These are phyloP conservation scores for Ornithoptera priamus DNA, from an alignment of 2,888 invertebrate species.

Conservation along the genomic window DNA sequence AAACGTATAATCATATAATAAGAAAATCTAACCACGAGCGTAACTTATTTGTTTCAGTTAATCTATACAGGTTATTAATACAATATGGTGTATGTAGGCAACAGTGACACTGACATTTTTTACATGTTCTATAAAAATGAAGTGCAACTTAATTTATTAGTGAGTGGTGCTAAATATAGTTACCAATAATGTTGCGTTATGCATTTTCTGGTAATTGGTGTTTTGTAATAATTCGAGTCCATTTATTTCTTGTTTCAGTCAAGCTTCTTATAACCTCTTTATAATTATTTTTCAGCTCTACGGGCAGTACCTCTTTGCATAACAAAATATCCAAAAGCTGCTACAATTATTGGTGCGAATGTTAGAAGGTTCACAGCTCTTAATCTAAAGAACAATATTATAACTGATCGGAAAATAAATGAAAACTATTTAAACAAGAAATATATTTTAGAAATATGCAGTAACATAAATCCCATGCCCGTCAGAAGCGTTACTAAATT, in stretches of 20 bases:
- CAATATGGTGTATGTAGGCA: too few species aligned
- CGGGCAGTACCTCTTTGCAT: conserved; percentile 53
- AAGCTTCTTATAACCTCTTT: conserved; percentile 10
- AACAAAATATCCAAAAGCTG: conserved; percentile 47
- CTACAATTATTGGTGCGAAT: conserved; percentile 51
- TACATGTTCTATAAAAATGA: not conserved
- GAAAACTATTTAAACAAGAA: conserved; percentile 50
- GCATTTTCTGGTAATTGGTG: conserved; percentile 55
- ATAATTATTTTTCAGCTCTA: conserved; percentile 56
- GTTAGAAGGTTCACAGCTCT: conserved; percentile 46
- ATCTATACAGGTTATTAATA: too few species aligned
- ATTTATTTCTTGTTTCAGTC: not conserved
- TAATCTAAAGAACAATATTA: conserved; percentile 35
- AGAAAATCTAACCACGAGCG: too few species aligned
- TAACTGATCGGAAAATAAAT: conserved; percentile 32
- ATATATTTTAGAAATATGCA: conserved; percentile 56
- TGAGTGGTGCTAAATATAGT: not conserved
- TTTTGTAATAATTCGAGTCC: not conserved
- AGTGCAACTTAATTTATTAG: not conserved
- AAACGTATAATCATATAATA: too few species aligned
- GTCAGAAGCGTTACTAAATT: conserved; percentile 86
- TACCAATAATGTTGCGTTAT: conserved; percentile 59
- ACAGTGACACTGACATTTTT: not conserved
- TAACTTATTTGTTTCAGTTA: too few species aligned
- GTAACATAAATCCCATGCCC: conserved; percentile 47